Base-by-base conservation (phyloP, 92 coral and sea anemone species). In the Parazoanthus atlanticus region DNA sequence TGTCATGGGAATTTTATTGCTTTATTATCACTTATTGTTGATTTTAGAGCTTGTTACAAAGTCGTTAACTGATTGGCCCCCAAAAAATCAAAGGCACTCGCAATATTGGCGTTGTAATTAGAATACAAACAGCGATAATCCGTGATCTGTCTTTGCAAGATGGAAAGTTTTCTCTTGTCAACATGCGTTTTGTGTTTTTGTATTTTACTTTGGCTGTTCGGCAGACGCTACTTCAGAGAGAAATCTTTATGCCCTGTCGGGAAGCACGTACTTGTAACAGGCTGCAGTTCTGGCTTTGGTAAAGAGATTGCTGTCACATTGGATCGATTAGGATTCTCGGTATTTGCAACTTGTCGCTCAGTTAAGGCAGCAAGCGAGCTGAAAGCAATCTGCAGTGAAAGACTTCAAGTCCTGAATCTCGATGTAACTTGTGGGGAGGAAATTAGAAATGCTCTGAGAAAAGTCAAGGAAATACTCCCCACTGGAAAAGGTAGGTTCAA, bases 271-370 rank as follows among this genome's bases (percentile, higher is more conserved):
- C 64, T 89, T 19, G 79, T 89, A 49, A 89, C 91, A 9, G 91
- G 91, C 34, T 89, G 91, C 56, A 87, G 86, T 84, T 89, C 91
- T 30, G 91, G 91, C 41, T 89, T 89, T 83, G 91, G 91, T 28
- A 86, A 69, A 30, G 80, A 74, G 49, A 61, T 87, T 13, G 88
- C 91, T 13, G 81, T 46, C 30, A 75, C 54, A n/a, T 76, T 89
- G 9, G 91, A 89, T 65, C 66, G 79, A 25, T 82, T 89, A 32
- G 91, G 91, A 36, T 89, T 89, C 74, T 38, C 56, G 11, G 91
- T 89, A 2, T 43, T 89, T 49, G 91, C 91, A 32, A 89, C 91
- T 29, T 89, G 91, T 75, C 72, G 85, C 25, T 82, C 88, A 6
- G 82, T 47, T 12, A 76, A 82, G 21, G 88, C 84, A 25, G 84